These are phyloP conservation scores for Pyrgilauda ruficollis DNA, from an alignment of 2,113 vertebrate species.

Conservation along the genomic window DNA sequence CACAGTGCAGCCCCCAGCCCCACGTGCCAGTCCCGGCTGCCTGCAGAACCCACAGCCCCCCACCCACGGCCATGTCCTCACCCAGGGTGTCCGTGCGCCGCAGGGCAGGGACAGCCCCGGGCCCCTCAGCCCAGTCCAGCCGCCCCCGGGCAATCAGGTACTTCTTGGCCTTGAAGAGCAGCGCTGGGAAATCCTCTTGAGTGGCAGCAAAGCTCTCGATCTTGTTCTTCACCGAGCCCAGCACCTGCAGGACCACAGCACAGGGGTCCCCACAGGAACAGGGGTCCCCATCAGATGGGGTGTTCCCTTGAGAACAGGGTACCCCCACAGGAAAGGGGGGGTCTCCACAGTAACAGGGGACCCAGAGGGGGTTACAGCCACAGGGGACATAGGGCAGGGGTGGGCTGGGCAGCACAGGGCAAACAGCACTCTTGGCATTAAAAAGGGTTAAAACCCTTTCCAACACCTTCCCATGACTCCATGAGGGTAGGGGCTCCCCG, in stretches of 20 bases:
- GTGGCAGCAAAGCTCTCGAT: conserved; percentile 89
- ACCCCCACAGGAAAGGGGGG: background rate
- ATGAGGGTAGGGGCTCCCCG: accelerated
- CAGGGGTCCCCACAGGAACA: background rate
- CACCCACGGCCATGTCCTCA: background rate
- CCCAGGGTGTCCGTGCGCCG: conserved; percentile 77
- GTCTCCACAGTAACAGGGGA: accelerated
- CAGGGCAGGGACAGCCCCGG: background rate
- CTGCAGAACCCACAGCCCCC: no score
- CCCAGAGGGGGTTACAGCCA: background rate
- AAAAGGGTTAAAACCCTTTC: background rate
- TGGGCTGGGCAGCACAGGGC: background rate
- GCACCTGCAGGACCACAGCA: conserved; percentile 74
- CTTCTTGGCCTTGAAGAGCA: conserved; percentile 91
- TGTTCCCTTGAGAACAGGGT: background rate
- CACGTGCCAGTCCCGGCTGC: accelerated
- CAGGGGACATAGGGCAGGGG: accelerated
- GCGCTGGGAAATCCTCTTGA: conserved; percentile 89
- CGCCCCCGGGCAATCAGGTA: conserved; percentile 89
- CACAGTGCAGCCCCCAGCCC: background rate
- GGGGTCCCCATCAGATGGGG: background rate
- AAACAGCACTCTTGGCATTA: accelerated
- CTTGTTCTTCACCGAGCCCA: conserved; percentile 95
- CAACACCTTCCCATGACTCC: accelerated
- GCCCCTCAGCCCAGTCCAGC: conserved; percentile 77